These are phyloP conservation scores for Macroglossus sobrinus DNA, from an alignment of 2,113 vertebrate species.

Conservation along the genomic window DNA sequence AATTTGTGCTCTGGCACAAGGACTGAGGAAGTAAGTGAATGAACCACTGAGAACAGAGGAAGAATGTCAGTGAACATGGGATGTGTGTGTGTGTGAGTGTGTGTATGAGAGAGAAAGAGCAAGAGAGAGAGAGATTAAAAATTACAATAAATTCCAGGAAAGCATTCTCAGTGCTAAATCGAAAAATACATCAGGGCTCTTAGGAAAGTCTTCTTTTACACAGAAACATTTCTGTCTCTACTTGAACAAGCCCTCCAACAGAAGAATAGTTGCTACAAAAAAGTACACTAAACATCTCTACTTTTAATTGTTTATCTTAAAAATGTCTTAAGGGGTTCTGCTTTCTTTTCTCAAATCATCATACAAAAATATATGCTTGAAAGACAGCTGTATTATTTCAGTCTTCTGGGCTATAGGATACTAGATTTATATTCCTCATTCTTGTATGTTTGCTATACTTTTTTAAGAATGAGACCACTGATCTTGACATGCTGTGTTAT, in stretches of 20 bases:
- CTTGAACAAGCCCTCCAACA: neutral
- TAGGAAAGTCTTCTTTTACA: neutral
- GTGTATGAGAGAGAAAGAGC: no score
- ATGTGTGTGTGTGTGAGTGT: fast-evolving
- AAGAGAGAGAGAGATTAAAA: neutral
- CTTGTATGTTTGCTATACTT: neutral
- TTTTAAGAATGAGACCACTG: neutral
- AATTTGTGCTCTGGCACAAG: neutral
- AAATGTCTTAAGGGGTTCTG: neutral
- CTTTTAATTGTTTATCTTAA: neutral
- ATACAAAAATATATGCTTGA: neutral
- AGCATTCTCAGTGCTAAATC: neutral
- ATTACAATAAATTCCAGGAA: neutral
- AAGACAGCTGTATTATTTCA: neutral
- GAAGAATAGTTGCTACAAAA: neutral
- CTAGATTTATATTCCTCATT: neutral
- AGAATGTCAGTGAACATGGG: neutral
- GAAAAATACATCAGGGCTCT: neutral
- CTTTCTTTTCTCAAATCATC: neutral
- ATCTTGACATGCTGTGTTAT: neutral
- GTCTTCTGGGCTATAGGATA: neutral
- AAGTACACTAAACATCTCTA: neutral
- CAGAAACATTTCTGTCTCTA: neutral
- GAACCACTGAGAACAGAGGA: neutral
- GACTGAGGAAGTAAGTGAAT: neutral